Base-by-base conservation (phyloP, 2,113 vertebrate species). In the Haemorhous mexicanus region DNA sequence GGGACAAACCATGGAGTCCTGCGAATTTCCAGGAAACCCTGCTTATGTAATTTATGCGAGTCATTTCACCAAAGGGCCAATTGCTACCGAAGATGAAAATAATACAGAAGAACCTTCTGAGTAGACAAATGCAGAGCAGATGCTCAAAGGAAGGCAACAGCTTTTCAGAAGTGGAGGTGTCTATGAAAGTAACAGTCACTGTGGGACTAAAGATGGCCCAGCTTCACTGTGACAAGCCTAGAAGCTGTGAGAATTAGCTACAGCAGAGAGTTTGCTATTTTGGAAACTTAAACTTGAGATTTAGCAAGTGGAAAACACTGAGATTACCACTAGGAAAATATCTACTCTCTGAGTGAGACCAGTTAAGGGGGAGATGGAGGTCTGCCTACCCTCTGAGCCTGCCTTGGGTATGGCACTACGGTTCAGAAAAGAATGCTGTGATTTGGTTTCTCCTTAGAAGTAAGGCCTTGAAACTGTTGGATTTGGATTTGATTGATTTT, bases 361-460 rank as follows among this genome's bases (percentile, higher is more conserved):
- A 15, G 22, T 53, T 43, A 33, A 53, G 39, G 66, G 79, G 27
- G 19, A 87, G 14, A 35, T 15, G 23, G 5, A 30, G 17, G 9
- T 27, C 10, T n/a, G 49, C 8, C 43, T 49, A 15, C 30, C 16
- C 17, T 56, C 46, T 74, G 58, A 62, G 46, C 3, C 2, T 5
- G 27, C 14, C 80, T 63, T 66, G 62, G 3, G 1, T 72, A 16
- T 8, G 26, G 20, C 15, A 16, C 21, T 1, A 1, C 1, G 1
- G 30, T 39, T 95, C 33, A 56, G 24, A 24, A 47, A 47, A 11
- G 2, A 26, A 15, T 30, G 11, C 11, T 61, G 37, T 52, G 20
- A 5, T 33, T 92, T 47, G 20, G 30, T 46, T 93, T 86, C 28
- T 84, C n/a, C 73, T 87, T 56, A 75, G 22, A 91, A n/a, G 2